Base-by-base conservation (phyloP, 2,113 vertebrate genomes). In the Danionella cerebrum region DNA sequence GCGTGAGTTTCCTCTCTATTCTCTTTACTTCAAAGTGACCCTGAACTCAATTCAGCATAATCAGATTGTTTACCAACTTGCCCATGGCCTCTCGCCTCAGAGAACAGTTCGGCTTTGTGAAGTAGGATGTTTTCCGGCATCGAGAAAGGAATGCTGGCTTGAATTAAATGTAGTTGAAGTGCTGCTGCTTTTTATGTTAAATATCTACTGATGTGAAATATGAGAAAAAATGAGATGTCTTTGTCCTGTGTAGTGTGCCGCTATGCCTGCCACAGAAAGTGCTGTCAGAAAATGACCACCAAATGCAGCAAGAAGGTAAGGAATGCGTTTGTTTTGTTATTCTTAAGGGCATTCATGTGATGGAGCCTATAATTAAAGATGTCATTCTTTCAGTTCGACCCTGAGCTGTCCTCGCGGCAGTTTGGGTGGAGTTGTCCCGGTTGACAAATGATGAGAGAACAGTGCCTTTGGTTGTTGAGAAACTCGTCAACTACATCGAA, bases 281-380 rank as follows among this genome's bases (percentile, higher is more conserved):
- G 96, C 86, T 99, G 94, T 85, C 88, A 92, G 84, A 96, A 91
- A 87, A 95, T 86, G 36, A 93, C 87, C 1, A 90, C 81, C 74
- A 94, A 93, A 82, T 99, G 96, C 82, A 94, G 91, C 73, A 98
- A 97, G 86, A 98, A 96, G 93, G 96, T 98, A 89, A 86, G 86
- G 67, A 44, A 1, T 22, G n/a, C n/a, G n/a, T n/a, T n/a, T n/a
- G n/a, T 31, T 44, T 10, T 39, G 39, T 39, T 41, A 25, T n/a
- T 25, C 14, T 1, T 33, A 58, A 31, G 53, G 21, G 25, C 52
- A 6, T 19, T 45, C 29, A 35, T 19, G 39, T 13, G 21, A 51
- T 33, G 24, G 6, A 16, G 25, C 6, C 18, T 36, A 19, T 21
- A 4, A 19, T 62, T 11, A 11, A 7, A 2, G 16, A 6, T 29